A percentile compares a stretch with the other conserved stretches of the same genome.
Conservation (phyloP, 1,140 invertebrate genomes). For the Drosophila obscura region DNA sequence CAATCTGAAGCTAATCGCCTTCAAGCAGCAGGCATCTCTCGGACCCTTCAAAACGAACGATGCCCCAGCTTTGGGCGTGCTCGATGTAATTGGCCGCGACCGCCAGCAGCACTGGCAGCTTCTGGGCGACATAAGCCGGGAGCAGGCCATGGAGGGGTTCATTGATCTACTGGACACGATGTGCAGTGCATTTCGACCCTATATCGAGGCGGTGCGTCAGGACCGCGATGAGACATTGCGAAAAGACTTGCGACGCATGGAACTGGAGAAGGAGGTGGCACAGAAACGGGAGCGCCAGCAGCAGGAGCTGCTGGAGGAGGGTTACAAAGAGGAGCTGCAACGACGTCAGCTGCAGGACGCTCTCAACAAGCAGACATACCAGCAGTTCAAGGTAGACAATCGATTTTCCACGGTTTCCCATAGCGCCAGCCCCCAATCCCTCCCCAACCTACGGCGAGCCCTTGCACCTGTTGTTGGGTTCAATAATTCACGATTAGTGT, state of each 20-base stretch:
- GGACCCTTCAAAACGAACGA: slow-evolving; percentile 92
- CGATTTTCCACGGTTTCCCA: slow-evolving; percentile 31
- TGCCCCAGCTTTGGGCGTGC: slow-evolving; percentile 93
- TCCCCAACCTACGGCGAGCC: not conserved
- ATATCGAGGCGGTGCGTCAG: slow-evolving; percentile 94
- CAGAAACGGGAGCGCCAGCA: slow-evolving; percentile 84
- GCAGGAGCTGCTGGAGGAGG: slow-evolving; percentile 86
- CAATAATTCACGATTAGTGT: slow-evolving; percentile 85
- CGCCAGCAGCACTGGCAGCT: slow-evolving; percentile 96
- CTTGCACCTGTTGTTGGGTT: slow-evolving; percentile 87
- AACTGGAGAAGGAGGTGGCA: slow-evolving; percentile 84
- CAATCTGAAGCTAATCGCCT: slow-evolving; percentile 95
- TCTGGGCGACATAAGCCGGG: slow-evolving; percentile 92
- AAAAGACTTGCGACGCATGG: slow-evolving; percentile 80
- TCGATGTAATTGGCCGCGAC: slow-evolving; percentile 98
- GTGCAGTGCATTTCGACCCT: slow-evolving; percentile 95
- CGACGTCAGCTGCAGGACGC: slow-evolving; percentile 96
- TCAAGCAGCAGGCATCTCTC: slow-evolving; percentile 94
- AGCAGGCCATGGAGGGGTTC: slow-evolving; percentile 96
- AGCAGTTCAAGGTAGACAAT: slow-evolving; percentile 90
- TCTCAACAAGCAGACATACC: slow-evolving; percentile 97
- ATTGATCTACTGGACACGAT: slow-evolving; percentile 92
- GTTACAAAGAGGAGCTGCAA: slow-evolving; percentile 87
- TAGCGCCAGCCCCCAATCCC: not conserved
- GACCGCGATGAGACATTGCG: slow-evolving; percentile 91